phyloP scores from a whole-genome alignment of 1,140 invertebrate genomes.

The Cotesia glomerata region DNA sequence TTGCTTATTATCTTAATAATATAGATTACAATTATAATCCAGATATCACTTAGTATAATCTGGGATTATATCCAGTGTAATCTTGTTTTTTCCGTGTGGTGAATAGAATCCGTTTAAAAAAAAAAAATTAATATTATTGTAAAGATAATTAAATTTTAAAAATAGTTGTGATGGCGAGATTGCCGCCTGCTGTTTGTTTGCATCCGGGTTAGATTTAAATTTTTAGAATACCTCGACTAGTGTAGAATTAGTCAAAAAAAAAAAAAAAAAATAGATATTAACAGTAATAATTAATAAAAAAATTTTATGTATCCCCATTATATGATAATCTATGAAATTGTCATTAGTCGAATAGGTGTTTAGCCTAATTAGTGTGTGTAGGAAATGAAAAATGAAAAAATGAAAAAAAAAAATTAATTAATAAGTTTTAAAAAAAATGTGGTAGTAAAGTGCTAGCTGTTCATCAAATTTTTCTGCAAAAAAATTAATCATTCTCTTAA shows the following conservation, averaged over 20 bases:
- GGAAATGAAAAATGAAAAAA: slow-evolving; percentile 2
- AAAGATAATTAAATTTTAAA: neutral
- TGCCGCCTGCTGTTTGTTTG: slow-evolving; percentile 11
- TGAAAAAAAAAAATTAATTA: too few relatives aligned
- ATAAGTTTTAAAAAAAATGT: neutral
- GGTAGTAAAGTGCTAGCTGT: slow-evolving; percentile 21
- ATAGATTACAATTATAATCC: too few relatives aligned
- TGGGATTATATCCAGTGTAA: too few relatives aligned
- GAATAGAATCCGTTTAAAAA: neutral
- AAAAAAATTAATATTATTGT: neutral
- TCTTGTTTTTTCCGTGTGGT: too few relatives aligned
- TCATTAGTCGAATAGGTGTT: slow-evolving; percentile 22
- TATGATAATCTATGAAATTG: slow-evolving; percentile 18
- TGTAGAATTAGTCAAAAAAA: neutral
- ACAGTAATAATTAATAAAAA: neutral
- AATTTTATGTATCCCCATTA: slow-evolving; percentile 17
- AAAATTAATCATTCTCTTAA: too few relatives aligned
- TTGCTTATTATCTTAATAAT: too few relatives aligned
- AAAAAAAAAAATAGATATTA: neutral
- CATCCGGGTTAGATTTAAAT: neutral
- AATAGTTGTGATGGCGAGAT: neutral
- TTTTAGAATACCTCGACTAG: neutral
- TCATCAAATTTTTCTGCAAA: neutral
- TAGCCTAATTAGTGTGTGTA: slow-evolving; percentile 26
- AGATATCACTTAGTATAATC: too few relatives aligned